Evolutionary conservation across 2,113 vertebrate genomes (phyloP).

Genomic region (human (Homo sapiens)): GRCh38 chr6:40627501-40628000

Average conservation of each 20-base stretch:
- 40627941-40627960: no score
- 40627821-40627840: no score
- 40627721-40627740: fast-evolving
- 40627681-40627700: neutral
- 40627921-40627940: no score
- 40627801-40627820: no score
- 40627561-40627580: neutral
- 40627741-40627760: no score
- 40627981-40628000: no score
- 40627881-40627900: no score
- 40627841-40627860: no score
- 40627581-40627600: neutral
- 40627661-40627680: neutral
- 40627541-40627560: fast-evolving
- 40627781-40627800: neutral
- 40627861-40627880: no score
- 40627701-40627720: neutral
- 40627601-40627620: fast-evolving
- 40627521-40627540: neutral
- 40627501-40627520: neutral
- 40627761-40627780: neutral
- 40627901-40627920: no score
- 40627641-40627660: neutral
- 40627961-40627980: no score
- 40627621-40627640: fast-evolving